Percentiles rank a stretch among this genome's conserved stretches.
Evolutionary conservation across 2,113 vertebrate species (phyloP).

Genomic region (Bombycilla garrulus): DNA sequence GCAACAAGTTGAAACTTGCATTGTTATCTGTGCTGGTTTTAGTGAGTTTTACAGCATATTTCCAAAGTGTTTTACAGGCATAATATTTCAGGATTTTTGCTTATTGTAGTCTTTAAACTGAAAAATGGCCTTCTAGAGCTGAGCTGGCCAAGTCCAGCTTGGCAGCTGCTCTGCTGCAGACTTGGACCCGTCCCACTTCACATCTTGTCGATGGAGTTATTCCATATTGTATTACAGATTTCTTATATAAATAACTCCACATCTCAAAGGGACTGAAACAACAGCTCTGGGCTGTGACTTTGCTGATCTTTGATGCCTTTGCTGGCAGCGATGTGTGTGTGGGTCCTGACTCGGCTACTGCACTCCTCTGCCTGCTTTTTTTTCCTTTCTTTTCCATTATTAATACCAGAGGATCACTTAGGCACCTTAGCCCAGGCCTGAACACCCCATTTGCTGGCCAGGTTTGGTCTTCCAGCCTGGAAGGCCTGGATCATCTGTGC

Average conservation of each 20-base stretch:
- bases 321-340: background rate
- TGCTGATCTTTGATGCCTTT: background rate
- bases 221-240: background rate
- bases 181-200: background rate
- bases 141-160: slow-evolving; percentile 6
- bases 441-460: background rate
- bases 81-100: background rate
- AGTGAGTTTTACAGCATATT: slow-evolving; percentile 1
- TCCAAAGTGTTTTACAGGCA: slow-evolving; percentile 17
- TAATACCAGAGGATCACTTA: background rate
- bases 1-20: background rate
- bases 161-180: background rate
- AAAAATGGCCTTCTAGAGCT: background rate
- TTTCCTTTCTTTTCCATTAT: background rate
- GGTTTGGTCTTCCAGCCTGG: background rate
- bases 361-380: background rate
- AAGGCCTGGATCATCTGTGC: background rate
- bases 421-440: background rate
- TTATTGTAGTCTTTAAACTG: background rate
- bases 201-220: background rate
- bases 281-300: background rate
- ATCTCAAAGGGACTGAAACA: background rate
- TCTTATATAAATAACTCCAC: background rate
- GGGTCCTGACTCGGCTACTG: slow-evolving; percentile 20
- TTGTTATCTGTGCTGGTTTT: background rate